A percentile compares a stretch with the other conserved stretches of the same genome.
Conservation (phyloP, 2,888 invertebrate species). For the Cyclophora albipunctata region DNA sequence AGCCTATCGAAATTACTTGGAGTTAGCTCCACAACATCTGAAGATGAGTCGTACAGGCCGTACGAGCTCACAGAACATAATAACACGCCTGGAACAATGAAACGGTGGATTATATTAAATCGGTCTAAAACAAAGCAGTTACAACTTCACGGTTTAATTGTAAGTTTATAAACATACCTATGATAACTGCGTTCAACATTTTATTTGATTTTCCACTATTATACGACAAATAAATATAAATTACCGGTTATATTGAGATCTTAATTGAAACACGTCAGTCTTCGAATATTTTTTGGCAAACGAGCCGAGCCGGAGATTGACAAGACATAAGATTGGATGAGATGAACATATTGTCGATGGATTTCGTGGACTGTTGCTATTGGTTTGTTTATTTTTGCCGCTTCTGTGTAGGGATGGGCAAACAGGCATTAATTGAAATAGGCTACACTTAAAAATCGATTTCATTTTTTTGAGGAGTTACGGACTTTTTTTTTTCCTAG, state of each 20-base stretch:
- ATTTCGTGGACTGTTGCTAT: conserved; percentile 57
- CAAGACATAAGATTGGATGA: conserved; percentile 4
- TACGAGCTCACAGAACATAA: conserved; percentile 46
- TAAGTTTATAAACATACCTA: conserved; percentile 59
- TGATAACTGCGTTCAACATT: conserved; percentile 47
- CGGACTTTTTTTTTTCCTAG: too few relatives aligned
- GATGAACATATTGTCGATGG: conserved; percentile 53
- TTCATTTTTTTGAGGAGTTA: too few relatives aligned
- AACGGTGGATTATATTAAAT: conserved; percentile 10
- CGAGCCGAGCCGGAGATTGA: conserved; percentile 6
- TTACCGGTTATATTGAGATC: conserved; percentile 26
- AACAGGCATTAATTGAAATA: too few relatives aligned
- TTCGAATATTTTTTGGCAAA: conserved; percentile 22
- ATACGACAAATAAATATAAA: conserved; percentile 25
- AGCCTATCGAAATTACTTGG: conserved; percentile 89
- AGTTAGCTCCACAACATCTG: conserved; percentile 90
- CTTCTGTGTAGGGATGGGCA: conserved; percentile 1
- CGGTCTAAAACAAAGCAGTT: conserved; percentile 9
- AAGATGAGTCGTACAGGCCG: conserved; percentile 79
- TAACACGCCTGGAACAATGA: conserved; percentile 50
- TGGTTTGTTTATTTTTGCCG: conserved; percentile 43
- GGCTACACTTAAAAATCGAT: too few relatives aligned
- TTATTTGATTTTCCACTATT: conserved; percentile 33
- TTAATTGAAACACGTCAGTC: conserved; percentile 57
- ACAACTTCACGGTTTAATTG: conserved; percentile 29